These are phyloP conservation scores for Daktulosphaira vitifoliae DNA, from an alignment of 1,140 invertebrate species.

Conservation along the genomic window DNA sequence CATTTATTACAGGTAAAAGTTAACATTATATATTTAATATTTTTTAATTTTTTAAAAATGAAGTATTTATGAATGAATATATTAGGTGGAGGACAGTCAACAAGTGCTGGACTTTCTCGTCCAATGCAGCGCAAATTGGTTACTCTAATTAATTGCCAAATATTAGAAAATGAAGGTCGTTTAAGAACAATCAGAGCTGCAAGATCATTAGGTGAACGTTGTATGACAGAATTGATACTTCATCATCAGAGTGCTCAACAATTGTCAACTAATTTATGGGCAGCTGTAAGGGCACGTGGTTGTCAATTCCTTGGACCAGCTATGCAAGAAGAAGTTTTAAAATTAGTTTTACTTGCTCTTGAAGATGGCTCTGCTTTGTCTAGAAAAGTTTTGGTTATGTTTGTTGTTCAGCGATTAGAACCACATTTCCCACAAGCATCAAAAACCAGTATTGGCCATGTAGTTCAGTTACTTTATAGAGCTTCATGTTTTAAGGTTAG, in stretches of 20 bases:
- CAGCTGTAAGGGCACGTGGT: slow-evolving; percentile 87
- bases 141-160: slow-evolving; percentile 81
- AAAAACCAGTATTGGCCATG: slow-evolving; percentile 97
- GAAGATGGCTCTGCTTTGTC: slow-evolving; percentile 96
- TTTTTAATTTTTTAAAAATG: neutral
- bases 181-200: slow-evolving; percentile 73
- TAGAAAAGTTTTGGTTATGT: slow-evolving; percentile 95
- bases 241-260: slow-evolving; percentile 91
- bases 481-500: slow-evolving; percentile 95
- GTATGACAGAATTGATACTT: slow-evolving; percentile 88
- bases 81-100: slow-evolving; percentile 28
- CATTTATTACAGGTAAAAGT: slow-evolving; percentile 43
- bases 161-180: slow-evolving; percentile 79
- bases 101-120: slow-evolving; percentile 55
- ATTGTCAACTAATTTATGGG: slow-evolving; percentile 89
- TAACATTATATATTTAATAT: neutral
- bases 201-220: slow-evolving; percentile 84
- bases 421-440: slow-evolving; percentile 95
- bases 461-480: slow-evolving; percentile 93
- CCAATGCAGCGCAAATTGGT: slow-evolving; percentile 94
- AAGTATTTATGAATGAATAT: neutral
- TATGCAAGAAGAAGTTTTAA: slow-evolving; percentile 97
- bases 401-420: slow-evolving; percentile 92
- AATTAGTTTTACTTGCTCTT: slow-evolving; percentile 83
- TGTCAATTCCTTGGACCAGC: slow-evolving; percentile 99